Conservation (phyloP, 2,888 invertebrate species). For the Hylaea fasciaria region DNA sequence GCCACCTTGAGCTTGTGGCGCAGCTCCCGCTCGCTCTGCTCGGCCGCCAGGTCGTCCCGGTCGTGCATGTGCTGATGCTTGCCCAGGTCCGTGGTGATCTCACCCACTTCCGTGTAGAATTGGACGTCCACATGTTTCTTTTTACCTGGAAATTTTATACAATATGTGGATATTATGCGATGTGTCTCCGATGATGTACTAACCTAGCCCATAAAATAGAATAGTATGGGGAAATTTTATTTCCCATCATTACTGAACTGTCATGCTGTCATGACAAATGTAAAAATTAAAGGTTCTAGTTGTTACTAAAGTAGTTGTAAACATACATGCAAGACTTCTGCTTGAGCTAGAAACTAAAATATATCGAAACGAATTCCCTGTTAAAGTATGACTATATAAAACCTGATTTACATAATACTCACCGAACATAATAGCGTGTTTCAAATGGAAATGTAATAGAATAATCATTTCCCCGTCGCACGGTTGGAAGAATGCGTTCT, state of each 20-base stretch:
- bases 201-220: too few species aligned
- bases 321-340: not conserved
- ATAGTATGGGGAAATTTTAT: too few species aligned
- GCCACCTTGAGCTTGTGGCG: slow-evolving; percentile 98
- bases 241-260: too few species aligned
- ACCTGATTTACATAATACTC: slow-evolving; percentile 55
- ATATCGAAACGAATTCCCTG: not conserved
- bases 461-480: slow-evolving; percentile 99
- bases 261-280: too few species aligned
- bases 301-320: too few species aligned
- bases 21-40: slow-evolving; percentile 98
- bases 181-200: too few species aligned
- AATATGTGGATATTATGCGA: not conserved
- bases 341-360: not conserved
- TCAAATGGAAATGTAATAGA: slow-evolving; percentile 98
- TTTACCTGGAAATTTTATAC: slow-evolving; percentile 81
- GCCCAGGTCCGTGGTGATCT: slow-evolving; percentile 99
- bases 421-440: slow-evolving; percentile 99
- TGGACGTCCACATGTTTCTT: slow-evolving; percentile 99
- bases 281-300: too few species aligned
- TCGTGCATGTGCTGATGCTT: slow-evolving; percentile 99
- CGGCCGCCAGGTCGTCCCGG: slow-evolving; percentile 98
- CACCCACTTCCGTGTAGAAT: slow-evolving; percentile 99
- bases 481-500: slow-evolving; percentile 99
- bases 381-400: not conserved